These are phyloP conservation scores for Microcebus griseorufus DNA, from an alignment of 2,113 vertebrate genomes.

Conservation along the genomic window DNA sequence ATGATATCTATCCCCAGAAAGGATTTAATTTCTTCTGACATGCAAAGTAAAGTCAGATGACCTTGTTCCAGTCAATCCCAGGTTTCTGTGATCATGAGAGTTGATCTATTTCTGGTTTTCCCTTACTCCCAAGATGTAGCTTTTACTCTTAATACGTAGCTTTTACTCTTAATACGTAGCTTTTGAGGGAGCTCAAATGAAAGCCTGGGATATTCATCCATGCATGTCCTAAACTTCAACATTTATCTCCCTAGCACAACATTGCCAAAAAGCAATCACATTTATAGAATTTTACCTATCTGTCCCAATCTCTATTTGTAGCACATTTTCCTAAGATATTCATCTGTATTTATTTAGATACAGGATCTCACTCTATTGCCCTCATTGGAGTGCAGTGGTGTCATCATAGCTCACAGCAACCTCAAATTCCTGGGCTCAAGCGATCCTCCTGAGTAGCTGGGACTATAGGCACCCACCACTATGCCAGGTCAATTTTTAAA, in stretches of 20 bases:
- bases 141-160: neutral
- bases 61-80: neutral
- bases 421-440: too few relatives aligned
- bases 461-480: too few relatives aligned
- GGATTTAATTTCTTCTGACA: constrained; percentile 7
- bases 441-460: too few relatives aligned
- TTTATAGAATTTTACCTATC: neutral
- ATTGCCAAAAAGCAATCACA: neutral
- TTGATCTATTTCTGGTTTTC: neutral
- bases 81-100: neutral
- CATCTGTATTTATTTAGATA: neutral
- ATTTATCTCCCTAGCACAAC: neutral
- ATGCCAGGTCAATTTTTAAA: too few relatives aligned
- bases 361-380: too few relatives aligned
- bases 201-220: neutral
- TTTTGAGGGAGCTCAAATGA: neutral
- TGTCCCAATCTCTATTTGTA: neutral
- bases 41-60: neutral
- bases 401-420: too few relatives aligned
- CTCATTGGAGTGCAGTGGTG: too few relatives aligned
- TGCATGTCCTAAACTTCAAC: neutral
- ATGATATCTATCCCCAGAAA: neutral
- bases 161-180: neutral
- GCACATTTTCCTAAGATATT: neutral
- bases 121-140: neutral